A percentile compares a stretch with the other conserved stretches of the same genome.
Evolutionary conservation across 1,140 invertebrate species (phyloP).

Genomic region (Lasaia peninsularis): DNA sequence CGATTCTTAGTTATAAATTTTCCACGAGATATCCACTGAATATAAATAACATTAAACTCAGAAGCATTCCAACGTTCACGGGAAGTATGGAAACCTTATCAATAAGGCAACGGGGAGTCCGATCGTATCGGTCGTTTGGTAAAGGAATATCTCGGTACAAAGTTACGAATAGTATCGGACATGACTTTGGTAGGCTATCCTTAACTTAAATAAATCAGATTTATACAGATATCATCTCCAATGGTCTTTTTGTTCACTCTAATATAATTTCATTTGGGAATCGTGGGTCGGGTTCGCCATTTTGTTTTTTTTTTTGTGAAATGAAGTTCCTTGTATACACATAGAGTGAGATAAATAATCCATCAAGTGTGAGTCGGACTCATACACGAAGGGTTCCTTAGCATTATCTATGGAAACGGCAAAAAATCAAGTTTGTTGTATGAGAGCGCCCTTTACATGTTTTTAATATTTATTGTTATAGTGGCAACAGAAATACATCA

Average conservation of each 20-base stretch:
- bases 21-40: constrained; percentile 34
- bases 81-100: constrained; percentile 74
- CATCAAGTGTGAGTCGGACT: no score
- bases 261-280: neutral
- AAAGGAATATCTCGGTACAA: constrained; percentile 53
- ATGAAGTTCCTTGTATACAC: no score
- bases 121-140: constrained; percentile 57
- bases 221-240: constrained; percentile 36
- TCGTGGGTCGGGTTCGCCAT: neutral
- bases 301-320: no score
- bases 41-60: constrained; percentile 68
- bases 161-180: constrained; percentile 48
- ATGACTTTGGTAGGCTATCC: constrained; percentile 52
- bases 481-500: no score
- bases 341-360: no score
- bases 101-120: constrained; percentile 71
- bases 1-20: constrained; percentile 34
- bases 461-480: no score
- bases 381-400: no score
- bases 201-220: constrained; percentile 55
- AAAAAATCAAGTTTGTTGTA: no score
- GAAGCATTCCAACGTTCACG: constrained; percentile 66
- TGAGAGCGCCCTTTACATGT: no score
- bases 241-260: neutral
- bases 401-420: no score